Evolutionary conservation across 2,797 vertebrate genomes (phyloP).

Genomic region (Phataginus tricuspis): DNA sequence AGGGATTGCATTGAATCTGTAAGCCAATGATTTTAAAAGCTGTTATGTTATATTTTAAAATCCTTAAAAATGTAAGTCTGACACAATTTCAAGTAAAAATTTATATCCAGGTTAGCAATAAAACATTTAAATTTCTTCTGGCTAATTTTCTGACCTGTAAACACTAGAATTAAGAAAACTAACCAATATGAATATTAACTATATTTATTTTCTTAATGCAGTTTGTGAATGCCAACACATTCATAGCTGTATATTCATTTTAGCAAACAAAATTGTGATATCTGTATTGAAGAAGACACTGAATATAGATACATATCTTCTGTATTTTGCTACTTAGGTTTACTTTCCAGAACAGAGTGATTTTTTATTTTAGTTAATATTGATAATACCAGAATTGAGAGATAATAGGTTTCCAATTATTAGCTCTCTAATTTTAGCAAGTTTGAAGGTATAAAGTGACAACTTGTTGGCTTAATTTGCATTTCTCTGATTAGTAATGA

Average conservation of each 20-base stretch:
- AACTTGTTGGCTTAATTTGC: constrained; percentile 31
- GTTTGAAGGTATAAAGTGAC: background rate
- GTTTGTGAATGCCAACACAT: background rate
- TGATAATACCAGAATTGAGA: background rate
- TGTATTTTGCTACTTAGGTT: constrained; percentile 26
- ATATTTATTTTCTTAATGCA: constrained; percentile 4
- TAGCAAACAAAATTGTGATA: background rate
- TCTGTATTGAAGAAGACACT: background rate
- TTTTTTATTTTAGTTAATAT: constrained; percentile 8
- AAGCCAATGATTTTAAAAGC: constrained; percentile 23
- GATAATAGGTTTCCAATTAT: background rate
- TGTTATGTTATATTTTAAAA: background rate
- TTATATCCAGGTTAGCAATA: background rate
- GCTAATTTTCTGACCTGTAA: background rate
- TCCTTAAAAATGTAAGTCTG: background rate
- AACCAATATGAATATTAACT: background rate
- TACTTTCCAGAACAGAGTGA: background rate
- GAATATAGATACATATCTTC: background rate
- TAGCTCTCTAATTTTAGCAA: constrained; percentile 17
- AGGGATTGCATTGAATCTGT: no score
- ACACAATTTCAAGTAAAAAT: constrained; percentile 50
- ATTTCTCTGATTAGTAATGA: background rate
- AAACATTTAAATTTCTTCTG: constrained; percentile 25
- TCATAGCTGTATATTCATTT: background rate
- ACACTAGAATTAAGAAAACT: constrained; percentile 28